These are phyloP conservation scores for Chrysocyon brachyurus DNA, from an alignment of 2,797 vertebrate genomes.

Conservation along the genomic window DNA sequence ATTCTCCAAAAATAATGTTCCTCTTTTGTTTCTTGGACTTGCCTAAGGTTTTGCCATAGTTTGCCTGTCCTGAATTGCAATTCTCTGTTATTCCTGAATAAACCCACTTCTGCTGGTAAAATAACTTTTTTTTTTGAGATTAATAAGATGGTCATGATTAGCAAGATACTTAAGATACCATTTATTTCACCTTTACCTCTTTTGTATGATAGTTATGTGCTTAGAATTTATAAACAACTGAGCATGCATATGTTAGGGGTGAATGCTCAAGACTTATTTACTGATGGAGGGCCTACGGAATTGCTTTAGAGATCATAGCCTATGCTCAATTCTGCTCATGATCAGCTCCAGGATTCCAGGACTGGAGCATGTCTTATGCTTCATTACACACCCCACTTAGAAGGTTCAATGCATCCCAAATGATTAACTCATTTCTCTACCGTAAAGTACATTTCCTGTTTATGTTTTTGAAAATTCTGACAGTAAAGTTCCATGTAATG, in stretches of 20 bases:
- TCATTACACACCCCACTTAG: background rate
- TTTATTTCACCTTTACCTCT: background rate
- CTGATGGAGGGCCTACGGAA: background rate
- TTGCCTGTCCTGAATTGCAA: background rate
- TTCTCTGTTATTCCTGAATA: background rate
- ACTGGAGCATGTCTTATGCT: too few relatives aligned
- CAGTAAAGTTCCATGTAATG: rapidly evolving
- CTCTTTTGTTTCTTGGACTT: background rate
- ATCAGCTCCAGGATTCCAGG: background rate
- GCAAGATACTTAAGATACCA: background rate
- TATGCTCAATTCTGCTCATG: background rate
- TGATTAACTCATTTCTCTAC: background rate
- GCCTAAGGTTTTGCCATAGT: background rate
- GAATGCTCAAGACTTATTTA: background rate
- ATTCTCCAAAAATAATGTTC: background rate
- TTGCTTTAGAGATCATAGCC: background rate
- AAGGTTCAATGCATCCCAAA: background rate
- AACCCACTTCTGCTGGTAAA: background rate
- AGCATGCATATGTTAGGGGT: background rate
- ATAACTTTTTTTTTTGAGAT: background rate
- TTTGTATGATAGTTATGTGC: background rate
- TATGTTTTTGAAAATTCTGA: background rate
- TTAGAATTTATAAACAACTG: background rate
- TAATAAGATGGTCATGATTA: background rate
- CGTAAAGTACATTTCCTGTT: background rate